Base-by-base conservation (phyloP, 2,888 invertebrate species). In the Cerastis rubricosa region DNA sequence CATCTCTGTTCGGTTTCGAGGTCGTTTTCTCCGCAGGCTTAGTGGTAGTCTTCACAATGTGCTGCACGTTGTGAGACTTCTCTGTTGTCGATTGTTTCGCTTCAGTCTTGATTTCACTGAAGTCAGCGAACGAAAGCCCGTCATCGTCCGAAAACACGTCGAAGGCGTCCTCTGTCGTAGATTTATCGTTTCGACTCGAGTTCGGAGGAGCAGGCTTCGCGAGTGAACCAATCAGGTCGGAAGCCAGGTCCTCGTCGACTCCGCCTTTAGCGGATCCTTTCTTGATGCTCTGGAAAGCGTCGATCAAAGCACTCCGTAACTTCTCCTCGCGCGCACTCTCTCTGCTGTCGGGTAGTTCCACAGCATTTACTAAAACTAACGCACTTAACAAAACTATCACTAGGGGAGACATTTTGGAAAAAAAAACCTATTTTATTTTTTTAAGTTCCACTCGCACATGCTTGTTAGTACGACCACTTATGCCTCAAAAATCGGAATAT, bases 281-380 rank as follows among this genome's bases (percentile, higher is more conserved):
- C 83, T 96, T 96, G 57, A 96, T 96, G 84, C 90, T 96, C 84
- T 96, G 96, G 87, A 96, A 96, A 74, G 96, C 96, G 87, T 96
- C 96, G 59, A 96, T 96, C 72, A 96, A 88, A 74, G 90, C 96
- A 86, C 95, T 96, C 25, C 96, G 88, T 1, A 96, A 90, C 87
- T 94, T 95, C 84, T 96, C 96, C 76, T 96, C 96, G 43, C 96
- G 90, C 45, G 93, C 94, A 85, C 91, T 95, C 80, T 94, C 95
- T 72, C 91, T 93, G 54, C 88, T 92, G 75, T 91, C 94, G 78
- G 90, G 90, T 75, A 90, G 85, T 88, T 94, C 94, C 61, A 91
- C 92, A 84, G 93, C 90, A 81, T 92, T 89, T 78, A 92, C 93
- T 84, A 92, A 84, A 87, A 92, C 90, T 80, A 91, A 87, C 43